Percentiles rank a stretch among this genome's conserved stretches.
These are phyloP conservation scores for Seriola quinqueradiata DNA, from an alignment of 2,113 vertebrate species.

Conservation along the genomic window DNA sequence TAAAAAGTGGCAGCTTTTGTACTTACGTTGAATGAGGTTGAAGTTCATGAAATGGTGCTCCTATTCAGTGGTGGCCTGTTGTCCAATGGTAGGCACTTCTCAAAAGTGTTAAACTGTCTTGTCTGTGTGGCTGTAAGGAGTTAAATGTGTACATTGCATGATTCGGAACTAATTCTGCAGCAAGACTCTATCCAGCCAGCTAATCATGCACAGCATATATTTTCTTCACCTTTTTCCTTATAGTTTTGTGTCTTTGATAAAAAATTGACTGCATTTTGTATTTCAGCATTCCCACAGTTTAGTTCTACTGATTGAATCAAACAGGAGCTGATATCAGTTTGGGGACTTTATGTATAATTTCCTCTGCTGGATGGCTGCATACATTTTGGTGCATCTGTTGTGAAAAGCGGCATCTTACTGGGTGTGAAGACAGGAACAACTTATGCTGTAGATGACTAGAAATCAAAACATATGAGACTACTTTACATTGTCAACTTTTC, in stretches of 20 bases:
- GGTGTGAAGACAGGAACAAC: neutral
- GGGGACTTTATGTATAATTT: neutral
- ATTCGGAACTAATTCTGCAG: neutral
- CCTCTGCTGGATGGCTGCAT: neutral
- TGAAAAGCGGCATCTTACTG: neutral
- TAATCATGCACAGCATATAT: neutral
- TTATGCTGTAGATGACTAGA: neutral
- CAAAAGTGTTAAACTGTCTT: neutral
- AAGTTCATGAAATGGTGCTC: neutral
- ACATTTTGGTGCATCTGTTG: neutral
- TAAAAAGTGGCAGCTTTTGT: neutral
- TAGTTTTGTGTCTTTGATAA: neutral
- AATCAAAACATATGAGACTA: neutral
- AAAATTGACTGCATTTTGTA: neutral
- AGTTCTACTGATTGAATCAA: neutral
- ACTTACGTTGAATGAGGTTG: neutral
- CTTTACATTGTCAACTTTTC: neutral
- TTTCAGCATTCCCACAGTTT: neutral
- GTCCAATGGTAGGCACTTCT: no score
- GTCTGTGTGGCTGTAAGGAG: neutral
- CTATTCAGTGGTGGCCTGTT: neutral
- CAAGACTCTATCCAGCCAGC: neutral
- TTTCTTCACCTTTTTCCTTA: neutral
- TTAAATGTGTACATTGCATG: neutral
- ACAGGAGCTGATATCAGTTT: neutral